These are phyloP conservation scores for Liasis olivaceus DNA, from an alignment of 2,797 vertebrate genomes.

Conservation along the genomic window DNA sequence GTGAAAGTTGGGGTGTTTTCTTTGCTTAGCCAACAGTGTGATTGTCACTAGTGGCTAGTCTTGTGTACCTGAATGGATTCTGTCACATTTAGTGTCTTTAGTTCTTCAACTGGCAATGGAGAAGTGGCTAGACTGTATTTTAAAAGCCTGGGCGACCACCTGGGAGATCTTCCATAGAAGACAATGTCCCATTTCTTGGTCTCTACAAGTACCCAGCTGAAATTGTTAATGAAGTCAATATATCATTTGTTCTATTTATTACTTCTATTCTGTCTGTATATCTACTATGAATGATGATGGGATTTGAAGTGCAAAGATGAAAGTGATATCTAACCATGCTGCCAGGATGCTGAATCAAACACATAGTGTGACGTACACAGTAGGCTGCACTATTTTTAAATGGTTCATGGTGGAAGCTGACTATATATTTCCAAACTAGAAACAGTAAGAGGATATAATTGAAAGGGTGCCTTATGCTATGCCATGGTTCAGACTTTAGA, in stretches of 20 bases:
- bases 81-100: not conserved
- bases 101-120: not conserved
- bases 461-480: not conserved
- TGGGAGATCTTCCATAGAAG: not conserved
- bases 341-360: not conserved
- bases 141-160: not conserved
- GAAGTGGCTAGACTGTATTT: not conserved
- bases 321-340: not conserved
- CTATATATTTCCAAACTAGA: not conserved
- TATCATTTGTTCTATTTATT: not conserved
- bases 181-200: not conserved
- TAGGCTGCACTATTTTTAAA: not conserved
- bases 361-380: not conserved
- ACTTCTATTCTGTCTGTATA: not conserved
- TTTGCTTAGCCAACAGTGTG: not conserved
- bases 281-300: not conserved
- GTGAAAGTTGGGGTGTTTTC: not conserved
- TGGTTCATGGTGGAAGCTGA: not conserved
- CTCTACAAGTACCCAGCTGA: not conserved
- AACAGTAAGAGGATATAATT: not conserved
- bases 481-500: not conserved
- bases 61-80: not conserved
- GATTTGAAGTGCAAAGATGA: not conserved
- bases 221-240: not conserved
- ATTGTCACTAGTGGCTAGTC: not conserved